Conservation (phyloP, 2,797 vertebrate species). For the Pampus argenteus region DNA sequence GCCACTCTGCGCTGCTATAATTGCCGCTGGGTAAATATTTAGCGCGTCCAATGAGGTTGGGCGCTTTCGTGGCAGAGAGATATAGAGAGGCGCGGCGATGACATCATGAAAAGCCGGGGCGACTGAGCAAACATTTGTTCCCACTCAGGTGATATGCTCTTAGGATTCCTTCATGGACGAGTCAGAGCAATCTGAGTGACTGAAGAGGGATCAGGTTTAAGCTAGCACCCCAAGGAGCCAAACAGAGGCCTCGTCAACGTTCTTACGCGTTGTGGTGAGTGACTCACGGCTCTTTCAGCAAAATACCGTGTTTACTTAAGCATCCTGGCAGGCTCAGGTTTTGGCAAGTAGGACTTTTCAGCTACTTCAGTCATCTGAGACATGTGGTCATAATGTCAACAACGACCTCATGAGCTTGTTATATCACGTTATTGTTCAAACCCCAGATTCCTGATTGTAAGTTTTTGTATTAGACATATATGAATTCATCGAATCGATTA, state of each 20-base stretch:
- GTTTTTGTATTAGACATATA: too few relatives aligned
- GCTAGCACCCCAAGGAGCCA: conserved; percentile 48
- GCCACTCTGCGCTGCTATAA: conserved; percentile 55
- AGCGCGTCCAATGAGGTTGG: conserved; percentile 46
- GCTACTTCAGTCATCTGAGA: conserved; percentile 41
- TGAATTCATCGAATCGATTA: too few relatives aligned
- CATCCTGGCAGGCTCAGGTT: conserved; percentile 46
- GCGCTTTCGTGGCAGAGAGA: conserved; percentile 22
- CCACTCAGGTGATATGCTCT: conserved; percentile 56
- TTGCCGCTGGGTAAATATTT: conserved; percentile 74
- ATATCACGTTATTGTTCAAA: background rate
- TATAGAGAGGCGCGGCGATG: conserved; percentile 28
- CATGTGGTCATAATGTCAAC: conserved; percentile 52
- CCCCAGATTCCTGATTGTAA: background rate
- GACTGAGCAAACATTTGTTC: conserved; percentile 65
- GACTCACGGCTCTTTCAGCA: conserved; percentile 57
- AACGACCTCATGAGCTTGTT: conserved; percentile 43
- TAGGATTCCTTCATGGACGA: conserved; percentile 54
- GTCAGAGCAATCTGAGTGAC: conserved; percentile 29
- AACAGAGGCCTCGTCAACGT: conserved; percentile 50
- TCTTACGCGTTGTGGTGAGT: conserved; percentile 33
- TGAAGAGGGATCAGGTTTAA: conserved; percentile 55
- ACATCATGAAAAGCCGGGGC: conserved; percentile 49
- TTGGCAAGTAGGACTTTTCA: conserved; percentile 48
- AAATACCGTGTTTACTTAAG: conserved; percentile 57